A percentile compares a stretch with the other conserved stretches of the same genome.
Conservation (phyloP, 2,888 invertebrate genomes). For the Cremastinae sp. region DNA sequence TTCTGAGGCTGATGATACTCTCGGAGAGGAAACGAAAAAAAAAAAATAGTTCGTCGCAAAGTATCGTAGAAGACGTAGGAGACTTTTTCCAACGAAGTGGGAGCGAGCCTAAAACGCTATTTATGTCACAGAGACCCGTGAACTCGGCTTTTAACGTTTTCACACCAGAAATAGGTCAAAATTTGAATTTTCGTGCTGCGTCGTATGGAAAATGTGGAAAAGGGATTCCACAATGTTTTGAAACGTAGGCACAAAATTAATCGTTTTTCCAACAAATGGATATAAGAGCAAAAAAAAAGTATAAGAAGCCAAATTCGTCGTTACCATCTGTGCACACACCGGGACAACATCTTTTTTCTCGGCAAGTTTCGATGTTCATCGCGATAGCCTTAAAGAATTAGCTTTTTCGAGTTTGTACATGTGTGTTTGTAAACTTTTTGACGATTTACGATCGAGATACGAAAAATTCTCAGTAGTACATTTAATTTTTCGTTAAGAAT, state of each 20-base stretch:
- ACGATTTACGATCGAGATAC: constrained; percentile 54
- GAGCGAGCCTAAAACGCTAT: constrained; percentile 39
- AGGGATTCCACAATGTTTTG: too few relatives aligned
- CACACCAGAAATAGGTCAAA: too few relatives aligned
- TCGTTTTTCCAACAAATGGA: background rate
- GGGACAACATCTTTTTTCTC: constrained; percentile 33
- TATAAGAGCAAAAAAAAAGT: background rate
- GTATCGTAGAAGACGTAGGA: constrained; percentile 21
- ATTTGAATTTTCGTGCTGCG: too few relatives aligned
- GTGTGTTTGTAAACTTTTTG: constrained; percentile 51
- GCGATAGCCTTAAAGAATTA: constrained; percentile 11
- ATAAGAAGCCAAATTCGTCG: constrained; percentile 23
- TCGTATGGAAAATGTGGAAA: too few relatives aligned
- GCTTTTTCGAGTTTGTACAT: constrained; percentile 50
- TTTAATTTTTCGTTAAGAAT: too few relatives aligned
- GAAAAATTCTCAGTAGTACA: constrained; percentile 32
- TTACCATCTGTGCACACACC: constrained; percentile 61
- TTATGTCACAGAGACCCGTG: constrained; percentile 38
- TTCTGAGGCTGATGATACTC: constrained; percentile 24
- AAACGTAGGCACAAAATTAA: too few relatives aligned
- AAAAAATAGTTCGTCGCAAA: constrained; percentile 6
- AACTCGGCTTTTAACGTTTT: background rate
- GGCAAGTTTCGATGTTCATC: constrained; percentile 17
- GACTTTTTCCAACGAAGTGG: constrained; percentile 3
- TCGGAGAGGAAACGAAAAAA: constrained; percentile 21